Conservation (phyloP, 1,140 invertebrate genomes). For the Drosophila pachea region DNA sequence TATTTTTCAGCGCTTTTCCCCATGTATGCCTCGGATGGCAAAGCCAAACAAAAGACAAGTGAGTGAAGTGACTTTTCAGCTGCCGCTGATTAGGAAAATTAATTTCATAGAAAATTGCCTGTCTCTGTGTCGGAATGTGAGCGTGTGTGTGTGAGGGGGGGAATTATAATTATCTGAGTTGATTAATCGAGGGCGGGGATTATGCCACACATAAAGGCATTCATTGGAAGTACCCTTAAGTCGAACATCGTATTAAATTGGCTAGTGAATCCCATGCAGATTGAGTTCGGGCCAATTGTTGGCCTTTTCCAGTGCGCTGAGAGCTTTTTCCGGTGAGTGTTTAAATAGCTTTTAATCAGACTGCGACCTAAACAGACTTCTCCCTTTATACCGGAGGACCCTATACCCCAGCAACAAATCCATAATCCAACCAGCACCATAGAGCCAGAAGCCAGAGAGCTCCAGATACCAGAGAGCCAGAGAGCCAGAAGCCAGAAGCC, state of each 20-base stretch:
- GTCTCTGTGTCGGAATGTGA: slow-evolving; percentile 6
- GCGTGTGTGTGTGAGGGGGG: slow-evolving; percentile 21
- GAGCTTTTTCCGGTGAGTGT: background rate
- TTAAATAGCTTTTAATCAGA: too few species aligned
- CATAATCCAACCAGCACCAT: too few species aligned
- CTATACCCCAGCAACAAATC: too few species aligned
- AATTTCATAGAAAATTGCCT: slow-evolving; percentile 66
- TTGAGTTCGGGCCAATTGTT: background rate
- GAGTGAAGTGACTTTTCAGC: slow-evolving; percentile 65
- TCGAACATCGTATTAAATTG: background rate
- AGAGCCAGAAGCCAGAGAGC: too few species aligned
- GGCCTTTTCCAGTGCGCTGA: background rate
- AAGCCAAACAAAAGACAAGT: slow-evolving; percentile 51
- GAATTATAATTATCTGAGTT: slow-evolving; percentile 21
- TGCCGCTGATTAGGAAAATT: slow-evolving; percentile 64
- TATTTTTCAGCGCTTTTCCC: background rate
- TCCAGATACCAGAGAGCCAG: too few species aligned
- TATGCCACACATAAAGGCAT: background rate
- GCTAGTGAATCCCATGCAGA: background rate
- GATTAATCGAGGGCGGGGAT: background rate
- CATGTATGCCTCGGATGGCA: slow-evolving; percentile 46
- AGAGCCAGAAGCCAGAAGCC: too few species aligned
- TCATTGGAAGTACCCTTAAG: background rate
- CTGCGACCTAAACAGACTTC: too few species aligned
- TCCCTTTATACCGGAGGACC: too few species aligned